Percentiles rank a stretch among this genome's conserved stretches.
phyloP scores from a whole-genome alignment of 2,797 vertebrate genomes.

The Microctenopoma steveboyesi region DNA sequence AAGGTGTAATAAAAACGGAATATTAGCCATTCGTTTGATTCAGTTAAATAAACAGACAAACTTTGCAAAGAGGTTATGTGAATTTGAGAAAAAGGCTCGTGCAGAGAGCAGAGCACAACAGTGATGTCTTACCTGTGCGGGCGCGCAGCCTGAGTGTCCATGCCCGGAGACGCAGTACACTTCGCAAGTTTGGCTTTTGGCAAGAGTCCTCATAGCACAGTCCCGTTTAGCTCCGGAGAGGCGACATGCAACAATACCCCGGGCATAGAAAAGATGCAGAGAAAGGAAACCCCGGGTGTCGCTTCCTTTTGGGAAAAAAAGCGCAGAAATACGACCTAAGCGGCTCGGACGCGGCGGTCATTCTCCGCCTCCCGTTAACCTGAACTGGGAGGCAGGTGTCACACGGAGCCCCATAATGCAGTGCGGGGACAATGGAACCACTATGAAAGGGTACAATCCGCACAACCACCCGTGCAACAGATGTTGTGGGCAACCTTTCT shows the following conservation, averaged over 20 bases:
- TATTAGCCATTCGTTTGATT: not conserved
- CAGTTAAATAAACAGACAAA: not conserved
- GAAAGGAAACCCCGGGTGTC: constrained; percentile 70
- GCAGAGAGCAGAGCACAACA: not conserved
- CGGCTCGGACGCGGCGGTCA: constrained; percentile 73
- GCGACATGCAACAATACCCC: constrained; percentile 76
- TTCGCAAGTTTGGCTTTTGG: constrained; percentile 82
- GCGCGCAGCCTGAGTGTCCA: constrained; percentile 63
- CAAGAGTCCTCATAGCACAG: constrained; percentile 85
- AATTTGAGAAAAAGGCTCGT: not conserved
- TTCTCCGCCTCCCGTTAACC: constrained; percentile 79
- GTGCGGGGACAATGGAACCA: constrained; percentile 82
- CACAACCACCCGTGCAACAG: constrained; percentile 78
- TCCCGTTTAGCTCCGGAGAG: constrained; percentile 77
- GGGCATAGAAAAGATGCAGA: constrained; percentile 76
- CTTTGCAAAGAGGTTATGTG: not conserved
- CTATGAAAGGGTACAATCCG: constrained; percentile 80
- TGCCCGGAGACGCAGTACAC: constrained; percentile 84
- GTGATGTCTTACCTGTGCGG: constrained; percentile 79
- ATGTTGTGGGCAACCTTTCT: constrained; percentile 78
- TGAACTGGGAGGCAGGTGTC: constrained; percentile 81
- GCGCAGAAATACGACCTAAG: constrained; percentile 80
- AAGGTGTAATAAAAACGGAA: constrained; percentile 10
- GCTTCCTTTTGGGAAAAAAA: constrained; percentile 58
- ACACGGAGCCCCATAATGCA: constrained; percentile 85